Conservation (phyloP, 2,113 vertebrate genomes). For the Xiphorhynchus elegans region DNA sequence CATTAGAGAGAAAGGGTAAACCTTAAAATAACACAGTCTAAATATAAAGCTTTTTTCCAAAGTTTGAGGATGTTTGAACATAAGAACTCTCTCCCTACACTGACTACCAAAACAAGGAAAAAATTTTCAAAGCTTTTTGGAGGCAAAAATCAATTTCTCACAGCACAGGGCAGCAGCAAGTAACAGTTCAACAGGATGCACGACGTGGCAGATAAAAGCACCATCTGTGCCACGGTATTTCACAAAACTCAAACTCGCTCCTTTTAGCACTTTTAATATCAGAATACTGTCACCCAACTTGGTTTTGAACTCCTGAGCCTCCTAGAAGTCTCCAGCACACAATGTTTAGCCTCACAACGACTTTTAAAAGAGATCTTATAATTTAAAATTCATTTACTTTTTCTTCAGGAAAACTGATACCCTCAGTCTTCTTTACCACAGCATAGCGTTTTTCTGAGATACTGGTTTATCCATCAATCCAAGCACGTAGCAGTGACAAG, state of each 20-base stretch:
- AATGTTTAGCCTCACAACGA: neutral
- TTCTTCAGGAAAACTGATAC: neutral
- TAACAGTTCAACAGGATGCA: neutral
- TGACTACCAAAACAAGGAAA: neutral
- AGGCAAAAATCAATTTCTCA: neutral
- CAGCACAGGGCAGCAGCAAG: neutral
- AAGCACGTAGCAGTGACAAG: fast-evolving
- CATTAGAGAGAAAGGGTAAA: neutral
- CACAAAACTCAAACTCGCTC: neutral
- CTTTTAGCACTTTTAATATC: neutral
- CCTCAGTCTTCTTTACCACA: neutral
- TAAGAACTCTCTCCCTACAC: neutral
- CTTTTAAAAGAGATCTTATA: neutral
- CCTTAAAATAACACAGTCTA: neutral
- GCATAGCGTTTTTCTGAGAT: neutral
- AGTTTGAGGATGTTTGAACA: neutral
- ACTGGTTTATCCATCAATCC: neutral
- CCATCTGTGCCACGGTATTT: fast-evolving
- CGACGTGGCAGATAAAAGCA: fast-evolving
- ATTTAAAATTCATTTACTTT: neutral
- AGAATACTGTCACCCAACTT: neutral
- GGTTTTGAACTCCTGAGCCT: neutral
- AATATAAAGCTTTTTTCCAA: neutral
- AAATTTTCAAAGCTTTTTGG: neutral
- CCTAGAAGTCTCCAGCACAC: neutral